Base-by-base conservation (phyloP, 92 coral and sea anemone species). In the Heliopora coerulea region DNA sequence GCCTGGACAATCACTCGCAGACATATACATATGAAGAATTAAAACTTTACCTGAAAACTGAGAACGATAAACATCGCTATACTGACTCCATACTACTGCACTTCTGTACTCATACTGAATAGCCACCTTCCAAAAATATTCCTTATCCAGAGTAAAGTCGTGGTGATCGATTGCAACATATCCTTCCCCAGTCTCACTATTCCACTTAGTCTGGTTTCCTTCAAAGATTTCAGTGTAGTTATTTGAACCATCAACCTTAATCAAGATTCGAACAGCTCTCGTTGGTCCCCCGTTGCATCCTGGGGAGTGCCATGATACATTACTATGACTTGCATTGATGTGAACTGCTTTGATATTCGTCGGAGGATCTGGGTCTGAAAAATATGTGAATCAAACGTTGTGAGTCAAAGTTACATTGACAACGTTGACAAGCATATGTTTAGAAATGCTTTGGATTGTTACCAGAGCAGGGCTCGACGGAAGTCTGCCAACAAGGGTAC, bases 281-380 rank as follows among this genome's bases (percentile, higher is more conserved):
- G 40, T 52, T 12, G 72, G 72, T 12, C 72, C 72, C 0, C 72
- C 54, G 33, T 65, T 65, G 29, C 72, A 65, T 40, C 56, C 72
- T 14, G 72, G 72, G 8, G 72, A 65, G 11, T 65, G n/a, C 72
- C 72, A 65, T 54, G 18, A 13, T 29, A 65, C 54, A 7, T 35
- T 12, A 65, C 17, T 54, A 23, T 31, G 52, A 12, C 33, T 39
- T 8, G 72, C 48, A 35, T 32, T 31, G 72, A 39, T 21, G 25
- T 35, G 33, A 15, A 52, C 48, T 24, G 48, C 72, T 42, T 12
- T 9, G 19, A 65, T 52, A 24, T 39, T 17, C n/a, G 21, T 19
- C 21, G 72, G 72, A 5, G 72, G 72, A 42, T 65, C 42, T 11
- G 42, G 42, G 11, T 37, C 42, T 37, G 42, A 37, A 37, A 37